These are phyloP conservation scores for Leptobrachium ailaonicum DNA, from an alignment of 2,113 vertebrate species.

Conservation along the genomic window DNA sequence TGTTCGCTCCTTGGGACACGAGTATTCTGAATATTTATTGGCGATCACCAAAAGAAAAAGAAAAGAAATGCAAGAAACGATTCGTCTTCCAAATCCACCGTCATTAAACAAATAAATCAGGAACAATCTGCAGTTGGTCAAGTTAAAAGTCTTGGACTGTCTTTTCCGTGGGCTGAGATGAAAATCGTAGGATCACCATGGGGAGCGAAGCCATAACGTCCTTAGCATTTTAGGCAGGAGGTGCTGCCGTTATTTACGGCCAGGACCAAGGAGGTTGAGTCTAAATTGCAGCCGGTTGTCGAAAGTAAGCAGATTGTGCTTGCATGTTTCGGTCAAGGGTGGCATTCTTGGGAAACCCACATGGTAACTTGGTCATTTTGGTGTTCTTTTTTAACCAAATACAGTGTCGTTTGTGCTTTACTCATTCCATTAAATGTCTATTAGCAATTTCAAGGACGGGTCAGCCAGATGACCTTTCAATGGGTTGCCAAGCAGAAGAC, in stretches of 20 bases:
- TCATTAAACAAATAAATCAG: constrained; percentile 59
- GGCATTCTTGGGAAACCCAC: too few species aligned
- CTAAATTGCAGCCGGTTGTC: too few species aligned
- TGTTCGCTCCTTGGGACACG: neutral
- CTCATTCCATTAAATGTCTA: neutral
- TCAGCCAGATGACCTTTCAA: neutral
- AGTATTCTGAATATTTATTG: neutral
- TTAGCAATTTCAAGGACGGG: neutral
- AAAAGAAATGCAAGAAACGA: neutral
- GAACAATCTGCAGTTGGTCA: constrained; percentile 75
- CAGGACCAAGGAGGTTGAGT: too few species aligned
- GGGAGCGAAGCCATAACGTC: neutral
- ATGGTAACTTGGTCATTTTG: too few species aligned
- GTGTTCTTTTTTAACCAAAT: too few species aligned
- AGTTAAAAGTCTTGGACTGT: constrained; percentile 73
- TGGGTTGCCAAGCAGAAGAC: neutral
- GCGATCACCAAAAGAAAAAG: neutral
- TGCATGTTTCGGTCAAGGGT: constrained; percentile 1
- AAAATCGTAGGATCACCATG: constrained; percentile 57
- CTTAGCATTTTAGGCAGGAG: too few species aligned
- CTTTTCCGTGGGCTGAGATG: constrained; percentile 63
- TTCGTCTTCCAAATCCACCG: neutral
- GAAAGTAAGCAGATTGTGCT: constrained; percentile 35
- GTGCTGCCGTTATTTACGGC: too few species aligned
- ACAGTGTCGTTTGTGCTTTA: constrained; percentile 20